Evolutionary conservation across 2,113 vertebrate genomes (phyloP).

Genomic region (Heloderma charlesbogerti): DNA sequence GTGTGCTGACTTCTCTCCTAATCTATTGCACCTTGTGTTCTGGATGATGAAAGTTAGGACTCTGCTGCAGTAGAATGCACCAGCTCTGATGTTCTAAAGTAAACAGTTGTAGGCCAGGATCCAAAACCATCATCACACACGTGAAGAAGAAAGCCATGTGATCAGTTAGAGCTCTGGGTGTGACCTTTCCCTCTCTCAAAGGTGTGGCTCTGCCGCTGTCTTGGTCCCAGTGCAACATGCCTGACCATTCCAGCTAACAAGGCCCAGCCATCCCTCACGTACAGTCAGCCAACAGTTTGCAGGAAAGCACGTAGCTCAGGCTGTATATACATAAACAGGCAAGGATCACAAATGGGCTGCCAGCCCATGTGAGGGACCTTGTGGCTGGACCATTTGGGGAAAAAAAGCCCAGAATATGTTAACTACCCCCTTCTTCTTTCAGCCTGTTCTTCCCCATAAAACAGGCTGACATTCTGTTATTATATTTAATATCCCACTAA

Average conservation of each 20-base stretch:
- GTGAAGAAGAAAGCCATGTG: not conserved
- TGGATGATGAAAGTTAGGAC: not conserved
- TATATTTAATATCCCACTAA: too few relatives aligned
- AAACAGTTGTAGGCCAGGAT: not conserved
- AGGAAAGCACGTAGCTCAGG: not conserved
- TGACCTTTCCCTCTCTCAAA: not conserved
- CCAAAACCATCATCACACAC: not conserved
- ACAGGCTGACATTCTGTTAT: too few relatives aligned
- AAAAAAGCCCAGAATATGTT: not conserved
- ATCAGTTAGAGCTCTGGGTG: not conserved
- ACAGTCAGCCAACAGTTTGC: not conserved
- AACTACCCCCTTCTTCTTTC: not conserved
- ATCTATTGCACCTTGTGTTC: not conserved
- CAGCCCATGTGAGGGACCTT: not conserved
- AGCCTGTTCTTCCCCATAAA: too few relatives aligned
- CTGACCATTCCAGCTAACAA: not conserved
- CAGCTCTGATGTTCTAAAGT: not conserved
- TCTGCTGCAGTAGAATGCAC: conserved; percentile 8
- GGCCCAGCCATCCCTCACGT: not conserved
- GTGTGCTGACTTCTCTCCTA: conserved; percentile 55
- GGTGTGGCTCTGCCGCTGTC: not conserved
- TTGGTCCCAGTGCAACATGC: too few relatives aligned
- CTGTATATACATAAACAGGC: not conserved
- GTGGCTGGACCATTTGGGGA: not conserved
- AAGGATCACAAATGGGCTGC: not conserved